Percentiles rank a stretch among this genome's conserved stretches.
Conservation (phyloP, 2,113 vertebrate genomes). For the Nesoenas mayeri region DNA sequence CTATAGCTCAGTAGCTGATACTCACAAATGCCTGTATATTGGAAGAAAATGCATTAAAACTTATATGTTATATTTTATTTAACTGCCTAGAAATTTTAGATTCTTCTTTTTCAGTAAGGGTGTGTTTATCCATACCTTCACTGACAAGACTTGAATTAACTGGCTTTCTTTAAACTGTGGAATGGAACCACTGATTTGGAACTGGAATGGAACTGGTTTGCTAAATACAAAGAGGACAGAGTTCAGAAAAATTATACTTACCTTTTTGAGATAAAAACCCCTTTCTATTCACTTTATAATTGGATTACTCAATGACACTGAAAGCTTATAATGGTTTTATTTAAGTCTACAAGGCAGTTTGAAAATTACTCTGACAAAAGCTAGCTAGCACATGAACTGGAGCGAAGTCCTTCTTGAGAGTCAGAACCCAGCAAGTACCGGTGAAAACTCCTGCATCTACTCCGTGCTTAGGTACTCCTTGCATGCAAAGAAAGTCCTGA, state of each 20-base stretch:
- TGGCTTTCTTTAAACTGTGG: background rate
- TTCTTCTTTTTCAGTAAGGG: background rate
- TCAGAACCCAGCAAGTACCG: background rate
- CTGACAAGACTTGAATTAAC: background rate
- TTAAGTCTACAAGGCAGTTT: background rate
- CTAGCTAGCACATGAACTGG: background rate
- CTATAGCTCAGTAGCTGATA: constrained; percentile 58
- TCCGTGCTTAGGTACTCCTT: background rate
- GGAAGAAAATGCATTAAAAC: constrained; percentile 39
- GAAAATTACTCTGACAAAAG: background rate
- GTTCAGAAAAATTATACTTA: background rate
- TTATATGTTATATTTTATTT: constrained; percentile 29
- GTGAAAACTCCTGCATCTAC: background rate
- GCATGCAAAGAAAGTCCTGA: background rate
- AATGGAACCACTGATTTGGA: background rate
- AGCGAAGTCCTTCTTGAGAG: background rate
- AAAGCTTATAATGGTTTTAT: background rate
- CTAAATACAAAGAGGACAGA: background rate
- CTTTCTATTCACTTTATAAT: background rate
- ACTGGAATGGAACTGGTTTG: background rate
- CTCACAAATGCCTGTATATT: constrained; percentile 31
- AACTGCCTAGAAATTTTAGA: background rate
- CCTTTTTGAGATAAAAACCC: background rate
- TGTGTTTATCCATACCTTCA: background rate
- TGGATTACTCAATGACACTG: background rate